These are phyloP conservation scores for Zoanthus sansibaricus DNA, from an alignment of 92 coral and sea anemone species.

Conservation along the genomic window DNA sequence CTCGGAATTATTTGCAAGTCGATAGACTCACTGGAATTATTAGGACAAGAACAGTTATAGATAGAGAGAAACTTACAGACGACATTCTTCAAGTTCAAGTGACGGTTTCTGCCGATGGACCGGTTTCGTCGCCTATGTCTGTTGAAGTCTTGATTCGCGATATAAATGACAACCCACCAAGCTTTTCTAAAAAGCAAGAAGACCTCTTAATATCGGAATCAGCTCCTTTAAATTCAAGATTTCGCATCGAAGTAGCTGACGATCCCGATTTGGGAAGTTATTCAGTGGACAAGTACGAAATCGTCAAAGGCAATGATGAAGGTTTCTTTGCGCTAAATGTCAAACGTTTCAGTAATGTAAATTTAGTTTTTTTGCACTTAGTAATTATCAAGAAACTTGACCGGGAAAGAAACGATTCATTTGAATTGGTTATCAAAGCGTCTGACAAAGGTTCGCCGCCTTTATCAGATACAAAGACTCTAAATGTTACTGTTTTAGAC, in stretches of 20 bases:
- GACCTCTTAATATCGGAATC: constrained; percentile 71
- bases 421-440: constrained; percentile 70
- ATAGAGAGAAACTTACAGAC: constrained; percentile 68
- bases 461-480: constrained; percentile 63
- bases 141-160: constrained; percentile 73
- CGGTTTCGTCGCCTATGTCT: constrained; percentile 55
- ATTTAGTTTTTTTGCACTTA: constrained; percentile 67
- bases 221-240: constrained; percentile 74
- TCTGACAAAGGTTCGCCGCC: constrained; percentile 81
- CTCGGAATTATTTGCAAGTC: constrained; percentile 56
- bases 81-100: constrained; percentile 75
- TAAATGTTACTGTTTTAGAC: constrained; percentile 73
- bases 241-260: constrained; percentile 66
- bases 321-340: constrained; percentile 62
- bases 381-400: constrained; percentile 71
- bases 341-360: constrained; percentile 55
- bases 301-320: constrained; percentile 75
- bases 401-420: constrained; percentile 79
- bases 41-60: constrained; percentile 62
- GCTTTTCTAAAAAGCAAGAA: constrained; percentile 65
- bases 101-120: constrained; percentile 54
- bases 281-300: constrained; percentile 76
- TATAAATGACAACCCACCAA: constrained; percentile 80
- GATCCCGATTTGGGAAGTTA: constrained; percentile 84
- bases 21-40: constrained; percentile 67